Conservation (phyloP, 2,797 vertebrate genomes). For the Schizothorax lantsangensis region DNA sequence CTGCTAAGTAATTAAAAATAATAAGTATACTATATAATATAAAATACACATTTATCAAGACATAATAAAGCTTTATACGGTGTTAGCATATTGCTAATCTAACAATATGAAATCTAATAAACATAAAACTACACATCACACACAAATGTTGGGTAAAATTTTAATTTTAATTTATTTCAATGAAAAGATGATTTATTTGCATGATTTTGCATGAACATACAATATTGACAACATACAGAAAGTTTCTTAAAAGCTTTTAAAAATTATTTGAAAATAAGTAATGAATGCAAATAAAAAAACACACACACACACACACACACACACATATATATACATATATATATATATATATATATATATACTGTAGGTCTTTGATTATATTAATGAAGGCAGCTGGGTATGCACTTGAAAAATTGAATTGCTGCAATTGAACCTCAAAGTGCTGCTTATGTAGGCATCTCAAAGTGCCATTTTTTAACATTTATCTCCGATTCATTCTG, state of each 20-base stretch:
- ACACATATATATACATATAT: too few species aligned
- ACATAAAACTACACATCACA: not conserved
- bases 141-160: not conserved
- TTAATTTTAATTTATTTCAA: not conserved
- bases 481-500: slow-evolving; percentile 25
- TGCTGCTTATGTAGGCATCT: not conserved
- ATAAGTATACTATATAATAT: not conserved
- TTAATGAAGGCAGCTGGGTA: too few species aligned
- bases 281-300: too few species aligned
- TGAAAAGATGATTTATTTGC: not conserved
- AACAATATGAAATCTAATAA: not conserved
- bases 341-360: too few species aligned
- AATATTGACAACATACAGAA: not conserved
- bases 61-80: too few species aligned
- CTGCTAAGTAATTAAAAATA: too few species aligned
- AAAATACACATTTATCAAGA: not conserved
- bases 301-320: too few species aligned
- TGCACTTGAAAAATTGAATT: too few species aligned
- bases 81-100: not conserved
- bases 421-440: not conserved
- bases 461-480: not conserved
- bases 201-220: not conserved
- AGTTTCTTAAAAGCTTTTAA: too few species aligned
- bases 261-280: too few species aligned
- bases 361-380: too few species aligned